Conservation (phyloP, 1,140 invertebrate species). For the Danaus melanippus region DNA sequence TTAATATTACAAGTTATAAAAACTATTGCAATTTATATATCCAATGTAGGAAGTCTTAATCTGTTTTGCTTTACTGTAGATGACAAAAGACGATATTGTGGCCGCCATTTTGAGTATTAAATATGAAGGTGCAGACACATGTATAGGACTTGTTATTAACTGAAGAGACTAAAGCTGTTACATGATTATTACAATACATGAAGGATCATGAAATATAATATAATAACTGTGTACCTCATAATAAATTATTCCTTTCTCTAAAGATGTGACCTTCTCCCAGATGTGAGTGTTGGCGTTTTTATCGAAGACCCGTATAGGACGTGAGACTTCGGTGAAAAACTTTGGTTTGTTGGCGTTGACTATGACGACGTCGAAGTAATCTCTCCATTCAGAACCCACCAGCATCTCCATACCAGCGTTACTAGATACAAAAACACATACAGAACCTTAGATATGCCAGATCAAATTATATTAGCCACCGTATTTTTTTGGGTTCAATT, state of each 20-base stretch:
- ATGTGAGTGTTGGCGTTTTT: conserved; percentile 84
- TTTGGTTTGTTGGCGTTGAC: conserved; percentile 95
- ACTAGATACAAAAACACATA: conserved; percentile 67
- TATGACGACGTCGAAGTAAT: conserved; percentile 95
- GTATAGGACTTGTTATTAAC: no score
- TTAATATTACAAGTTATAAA: no score
- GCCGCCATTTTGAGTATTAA: no score
- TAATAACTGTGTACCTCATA: conserved; percentile 80
- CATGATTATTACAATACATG: not conserved
- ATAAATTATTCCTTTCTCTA: conserved; percentile 93
- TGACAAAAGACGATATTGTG: no score
- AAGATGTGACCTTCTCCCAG: conserved; percentile 90
- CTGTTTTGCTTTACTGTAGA: no score
- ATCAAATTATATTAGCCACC: no score
- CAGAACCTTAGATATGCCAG: no score
- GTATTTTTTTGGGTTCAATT: no score
- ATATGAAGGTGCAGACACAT: no score
- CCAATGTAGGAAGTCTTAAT: no score
- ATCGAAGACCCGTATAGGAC: conserved; percentile 92
- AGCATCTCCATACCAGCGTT: conserved; percentile 93
- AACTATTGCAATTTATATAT: no score
- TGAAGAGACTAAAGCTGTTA: no score
- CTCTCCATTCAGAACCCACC: conserved; percentile 90
- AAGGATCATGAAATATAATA: not conserved
- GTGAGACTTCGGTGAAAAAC: conserved; percentile 94